Evolutionary conservation across 35 echinoderm and acorn worm genomes (phyloP), one percentile per base, ranked within the genome.

Genomic region (Heliocidaris tuberculata): DNA sequence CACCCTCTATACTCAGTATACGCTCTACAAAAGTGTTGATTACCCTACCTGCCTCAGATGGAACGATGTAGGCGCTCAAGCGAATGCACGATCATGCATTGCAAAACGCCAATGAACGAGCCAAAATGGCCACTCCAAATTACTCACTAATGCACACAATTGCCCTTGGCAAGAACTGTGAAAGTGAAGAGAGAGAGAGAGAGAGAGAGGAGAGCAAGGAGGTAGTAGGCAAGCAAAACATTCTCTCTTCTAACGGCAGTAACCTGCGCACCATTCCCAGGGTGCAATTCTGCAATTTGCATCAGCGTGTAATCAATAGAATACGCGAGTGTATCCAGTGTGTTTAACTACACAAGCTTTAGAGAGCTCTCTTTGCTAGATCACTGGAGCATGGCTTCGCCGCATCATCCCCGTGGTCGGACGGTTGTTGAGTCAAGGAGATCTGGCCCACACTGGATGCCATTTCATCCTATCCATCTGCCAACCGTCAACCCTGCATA

Each of bases 111-210:
- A 19, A 78, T 78, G 21, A 78, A n/a, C 65, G 65, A 78, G 65
- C 65, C 65, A 78, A 78, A 78, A 78, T 78, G 65, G 65, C 65
- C 65, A 78, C 65, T 78, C 65, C 65, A 78, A 78, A 78, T 78
- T 78, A 78, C 65, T 78, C 65, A 78, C 65, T 27, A 78, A 78
- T 78, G 65, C 21, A 78, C 65, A 78, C 65, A 8, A 78, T 78
- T n/a, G 65, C 65, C 65, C 7, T 24, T 78, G 65, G 65, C 65
- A 6, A 78, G 65, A 24, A 78, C 65, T 21, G 65, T 78, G 65
- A 78, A 78, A 5, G 65, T 78, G 65, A 78, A 27, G 65, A 19
- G 65, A 78, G 65, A 78, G 21, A 5, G 65, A 24, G 17, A 19
- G 5, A 60, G 65, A 78, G 65, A 78, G 65, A 78, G 65, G 35